Base-by-base conservation (phyloP, 2,888 invertebrate genomes). In the Hyalella azteca region DNA sequence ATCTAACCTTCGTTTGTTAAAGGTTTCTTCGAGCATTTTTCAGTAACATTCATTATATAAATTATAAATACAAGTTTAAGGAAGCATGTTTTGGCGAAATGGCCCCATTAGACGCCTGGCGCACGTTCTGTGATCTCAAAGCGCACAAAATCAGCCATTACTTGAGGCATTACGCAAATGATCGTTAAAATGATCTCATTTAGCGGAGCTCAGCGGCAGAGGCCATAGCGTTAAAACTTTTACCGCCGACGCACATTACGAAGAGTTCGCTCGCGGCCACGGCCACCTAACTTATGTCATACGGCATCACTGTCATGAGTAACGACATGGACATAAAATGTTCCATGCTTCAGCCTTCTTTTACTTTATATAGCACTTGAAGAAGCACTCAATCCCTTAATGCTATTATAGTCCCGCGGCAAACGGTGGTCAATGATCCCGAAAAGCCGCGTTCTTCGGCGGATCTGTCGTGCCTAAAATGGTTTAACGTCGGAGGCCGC, bases 131-230 rank as follows among this genome's bases (percentile, higher is more conserved):
- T n/a, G n/a, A 54, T 54, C 54, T 26, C 22, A 22, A 36, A 29
- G 29, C 36, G 36, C 36, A 66, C 11, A 32, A 66, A 9, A 32
- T 66, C 36, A 36, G 3, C 66, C n/a, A 66, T 66, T 36, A 36
- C 66, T 3, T 15, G 19, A 36, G 36, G 36, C 66, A 29, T 66
- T 66, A 66, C 36, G 66, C 36, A 19, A 66, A 32, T 66, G 32
- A 66, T 66, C 66, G 66, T 36, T 36, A 36, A 36, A 66, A 66
- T 66, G 66, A 66, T 66, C 66, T 22, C 66, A 66, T 66, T 36
- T 66, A n/a, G 29, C 13, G 66, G 26, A 66, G 66, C 66, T 59
- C 4, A 29, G 29, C 7, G 26, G 29, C 26, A 59, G 15, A 66
- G 36, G 66, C 39, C 66, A 5, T 2, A 7, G 36, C 36, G 5